Evolutionary conservation across 2,797 vertebrate species (phyloP), one percentile per base, ranked within the genome.

Genomic region (Gadopsis marmoratus): DNA sequence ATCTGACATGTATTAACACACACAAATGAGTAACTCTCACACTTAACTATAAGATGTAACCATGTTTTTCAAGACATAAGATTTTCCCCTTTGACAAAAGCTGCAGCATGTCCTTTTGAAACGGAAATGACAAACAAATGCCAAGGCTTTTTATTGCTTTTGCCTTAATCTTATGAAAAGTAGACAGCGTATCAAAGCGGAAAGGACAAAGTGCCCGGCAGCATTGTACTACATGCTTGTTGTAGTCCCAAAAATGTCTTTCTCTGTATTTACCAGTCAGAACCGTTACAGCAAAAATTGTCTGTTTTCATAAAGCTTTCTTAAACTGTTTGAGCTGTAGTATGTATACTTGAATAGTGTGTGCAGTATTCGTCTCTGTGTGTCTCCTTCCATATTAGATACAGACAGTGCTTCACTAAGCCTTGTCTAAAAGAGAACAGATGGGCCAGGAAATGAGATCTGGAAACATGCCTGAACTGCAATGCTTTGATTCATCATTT

Each of bases 361-460:
- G 58, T 51, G 60, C 62, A 48, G 35, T 64, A 66, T 76, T 67
- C 58, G 76, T 82, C 64, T 69, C 13, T 19, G 11, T 59, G 68
- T 78, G 35, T 74, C 41, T 50, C 56, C 64, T 63, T 79, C 62
- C 51, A 48, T 65, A 60, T 78, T 79, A 47, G 48, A 67, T 62
- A 41, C 65, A 85, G 76, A 79, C 48, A 26, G 71, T 50, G 54
- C 13, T 87, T 84, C 68, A 55, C 56, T 83, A 78, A 87, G 84
- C 67, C 65, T 65, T 23, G 60, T 84, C 75, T 91, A 88, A 90
- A 90, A 79, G 67, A 62, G 69, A 88, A 85, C 91, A 92, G 87
- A 91, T 88, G 86, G 84, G 67, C 65, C 51, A 81, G 80, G 85
- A 82, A 83, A 86, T 88, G 39, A 72, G 70, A 83, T 78, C 67